These are phyloP conservation scores for Stigmatopora nigra DNA, from an alignment of 2,113 vertebrate genomes.

Conservation along the genomic window DNA sequence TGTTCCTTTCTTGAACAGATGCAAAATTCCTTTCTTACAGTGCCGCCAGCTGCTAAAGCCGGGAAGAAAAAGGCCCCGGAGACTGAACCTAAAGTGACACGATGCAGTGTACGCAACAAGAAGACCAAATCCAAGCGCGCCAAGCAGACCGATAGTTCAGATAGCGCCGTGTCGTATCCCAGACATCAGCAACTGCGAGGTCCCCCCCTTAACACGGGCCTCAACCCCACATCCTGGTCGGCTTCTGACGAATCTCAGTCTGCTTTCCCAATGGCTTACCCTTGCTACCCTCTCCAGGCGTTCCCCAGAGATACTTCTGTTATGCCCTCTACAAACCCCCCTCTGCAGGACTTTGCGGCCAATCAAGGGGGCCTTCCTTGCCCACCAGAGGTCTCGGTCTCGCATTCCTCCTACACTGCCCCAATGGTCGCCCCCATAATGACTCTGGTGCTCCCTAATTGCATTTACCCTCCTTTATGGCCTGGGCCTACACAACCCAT, in stretches of 20 bases:
- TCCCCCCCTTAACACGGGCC: slow-evolving; percentile 53
- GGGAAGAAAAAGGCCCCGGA: slow-evolving; percentile 31
- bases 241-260: slow-evolving; percentile 78
- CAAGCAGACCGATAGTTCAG: slow-evolving; percentile 77
- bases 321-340: slow-evolving; percentile 39
- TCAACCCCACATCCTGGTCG: slow-evolving; percentile 79
- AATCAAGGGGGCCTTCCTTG: slow-evolving; percentile 54
- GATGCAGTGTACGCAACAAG: slow-evolving; percentile 72
- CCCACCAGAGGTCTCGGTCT: slow-evolving; percentile 59
- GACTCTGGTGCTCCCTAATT: slow-evolving; percentile 81
- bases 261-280: slow-evolving; percentile 74
- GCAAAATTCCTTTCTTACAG: slow-evolving; percentile 25
- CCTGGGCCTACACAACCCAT: slow-evolving; percentile 56
- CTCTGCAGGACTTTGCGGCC: slow-evolving; percentile 54
- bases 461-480: slow-evolving; percentile 68
- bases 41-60: slow-evolving; percentile 22
- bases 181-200: slow-evolving; percentile 36
- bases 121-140: slow-evolving; percentile 80
- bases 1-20: background rate
- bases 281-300: slow-evolving; percentile 76
- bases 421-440: slow-evolving; percentile 78
- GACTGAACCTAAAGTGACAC: slow-evolving; percentile 37
- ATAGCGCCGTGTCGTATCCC: slow-evolving; percentile 73
- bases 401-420: slow-evolving; percentile 62
- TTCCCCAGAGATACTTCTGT: slow-evolving; percentile 64